Conservation (phyloP, 23 tunicate species). For the Ciona savignyi region DNA sequence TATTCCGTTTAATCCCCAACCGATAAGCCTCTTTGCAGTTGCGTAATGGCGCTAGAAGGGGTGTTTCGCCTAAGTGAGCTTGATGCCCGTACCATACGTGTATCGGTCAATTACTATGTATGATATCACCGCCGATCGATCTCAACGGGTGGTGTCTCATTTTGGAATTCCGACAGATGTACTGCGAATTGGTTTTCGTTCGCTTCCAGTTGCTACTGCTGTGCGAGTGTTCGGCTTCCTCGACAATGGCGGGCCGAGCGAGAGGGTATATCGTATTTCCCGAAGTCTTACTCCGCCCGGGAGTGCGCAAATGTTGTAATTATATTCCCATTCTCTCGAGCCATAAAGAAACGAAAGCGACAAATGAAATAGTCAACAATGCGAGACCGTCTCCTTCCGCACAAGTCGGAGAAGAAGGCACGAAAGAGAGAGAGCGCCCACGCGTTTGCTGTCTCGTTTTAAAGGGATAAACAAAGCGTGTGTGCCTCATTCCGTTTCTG, state of each 20-base stretch:
- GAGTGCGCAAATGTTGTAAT: constrained; percentile 1
- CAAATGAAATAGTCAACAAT: constrained; percentile 15
- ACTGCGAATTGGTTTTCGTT: neutral
- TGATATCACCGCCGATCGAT: neutral
- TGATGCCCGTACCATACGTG: too few species aligned
- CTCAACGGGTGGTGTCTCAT: neutral
- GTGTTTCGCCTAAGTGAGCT: too few species aligned
- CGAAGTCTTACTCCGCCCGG: neutral
- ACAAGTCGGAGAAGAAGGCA: constrained; percentile 6
- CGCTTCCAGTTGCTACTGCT: neutral
- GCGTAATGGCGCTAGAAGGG: too few species aligned
- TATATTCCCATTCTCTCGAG: neutral
- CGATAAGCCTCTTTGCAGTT: too few species aligned
- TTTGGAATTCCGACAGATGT: neutral
- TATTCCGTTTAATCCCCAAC: neutral
- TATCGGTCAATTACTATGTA: too few species aligned
- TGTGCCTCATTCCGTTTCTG: neutral
- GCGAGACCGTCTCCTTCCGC: neutral
- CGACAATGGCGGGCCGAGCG: neutral
- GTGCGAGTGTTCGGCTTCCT: neutral
- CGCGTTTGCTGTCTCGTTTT: neutral
- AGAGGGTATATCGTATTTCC: neutral
- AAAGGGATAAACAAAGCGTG: neutral
- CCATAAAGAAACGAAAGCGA: constrained; percentile 18
- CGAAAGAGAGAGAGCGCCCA: neutral